phyloP scores from a whole-genome alignment of 2,113 vertebrate genomes.

The Mormyrus lacerda region DNA sequence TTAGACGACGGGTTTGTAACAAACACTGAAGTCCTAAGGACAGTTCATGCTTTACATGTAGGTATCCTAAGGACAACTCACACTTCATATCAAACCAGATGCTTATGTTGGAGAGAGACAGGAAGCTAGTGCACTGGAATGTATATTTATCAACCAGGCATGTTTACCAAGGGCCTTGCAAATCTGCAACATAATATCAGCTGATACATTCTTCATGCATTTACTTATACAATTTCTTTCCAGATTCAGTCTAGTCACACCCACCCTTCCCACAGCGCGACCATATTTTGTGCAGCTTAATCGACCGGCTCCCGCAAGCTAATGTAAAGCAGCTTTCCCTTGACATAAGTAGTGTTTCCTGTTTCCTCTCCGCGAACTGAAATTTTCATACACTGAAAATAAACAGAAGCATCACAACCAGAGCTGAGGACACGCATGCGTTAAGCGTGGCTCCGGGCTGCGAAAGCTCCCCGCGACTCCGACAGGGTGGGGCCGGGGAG shows the following conservation, averaged over 20 bases:
- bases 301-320: not conserved
- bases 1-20: not conserved
- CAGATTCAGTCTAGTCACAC: not conserved
- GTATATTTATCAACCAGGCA: not conserved
- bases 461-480: constrained; percentile 33
- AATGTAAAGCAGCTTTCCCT: constrained; percentile 38
- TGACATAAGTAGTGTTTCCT: constrained; percentile 41
- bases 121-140: not conserved
- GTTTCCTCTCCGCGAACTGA: constrained; percentile 38
- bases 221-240: not conserved
- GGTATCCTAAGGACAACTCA: not conserved
- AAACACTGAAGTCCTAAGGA: not conserved
- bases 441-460: constrained; percentile 37
- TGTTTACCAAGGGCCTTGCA: not conserved
- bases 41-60: not conserved
- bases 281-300: not conserved
- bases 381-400: constrained; percentile 12
- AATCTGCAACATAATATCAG: not conserved
- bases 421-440: constrained; percentile 38
- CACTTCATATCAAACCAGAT: not conserved
- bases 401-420: constrained; percentile 15
- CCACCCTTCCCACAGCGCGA: not conserved
- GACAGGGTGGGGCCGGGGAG: not conserved
- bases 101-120: not conserved
- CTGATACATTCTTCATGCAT: not conserved